phyloP scores from a whole-genome alignment of 2,797 vertebrate genomes.

The Alectoris magna region DNA sequence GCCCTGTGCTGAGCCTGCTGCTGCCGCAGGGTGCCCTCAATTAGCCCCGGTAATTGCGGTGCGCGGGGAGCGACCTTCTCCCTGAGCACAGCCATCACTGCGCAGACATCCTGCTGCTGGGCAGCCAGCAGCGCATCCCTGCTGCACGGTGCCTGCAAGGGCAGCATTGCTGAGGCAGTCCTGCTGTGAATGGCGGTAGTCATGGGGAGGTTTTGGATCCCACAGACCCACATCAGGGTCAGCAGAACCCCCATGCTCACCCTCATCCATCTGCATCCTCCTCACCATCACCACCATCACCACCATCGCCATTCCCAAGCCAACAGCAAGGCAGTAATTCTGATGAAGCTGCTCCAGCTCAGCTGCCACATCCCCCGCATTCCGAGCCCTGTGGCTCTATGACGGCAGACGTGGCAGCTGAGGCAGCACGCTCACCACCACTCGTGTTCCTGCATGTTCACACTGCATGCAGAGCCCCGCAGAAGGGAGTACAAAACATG shows the following conservation, averaged over 20 bases:
- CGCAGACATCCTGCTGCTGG: not conserved
- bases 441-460: not conserved
- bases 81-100: not conserved
- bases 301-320: not conserved
- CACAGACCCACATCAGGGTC: not conserved
- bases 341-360: not conserved
- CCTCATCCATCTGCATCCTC: not conserved
- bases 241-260: not conserved
- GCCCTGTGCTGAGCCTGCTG: not conserved
- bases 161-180: no score
- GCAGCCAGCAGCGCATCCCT: not conserved
- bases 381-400: not conserved
- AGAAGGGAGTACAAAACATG: not conserved
- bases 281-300: not conserved
- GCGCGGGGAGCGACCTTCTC: not conserved
- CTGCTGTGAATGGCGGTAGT: not conserved
- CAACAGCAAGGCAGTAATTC: not conserved
- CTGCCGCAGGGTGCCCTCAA: not conserved
- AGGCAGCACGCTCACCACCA: not conserved
- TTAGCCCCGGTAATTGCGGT: conserved; percentile 8
- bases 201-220: not conserved
- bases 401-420: not conserved
- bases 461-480: not conserved
- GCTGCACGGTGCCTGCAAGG: no score
- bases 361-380: not conserved